Base-by-base conservation (phyloP, 2,797 vertebrate genomes). In the Chelonia mydas region DNA sequence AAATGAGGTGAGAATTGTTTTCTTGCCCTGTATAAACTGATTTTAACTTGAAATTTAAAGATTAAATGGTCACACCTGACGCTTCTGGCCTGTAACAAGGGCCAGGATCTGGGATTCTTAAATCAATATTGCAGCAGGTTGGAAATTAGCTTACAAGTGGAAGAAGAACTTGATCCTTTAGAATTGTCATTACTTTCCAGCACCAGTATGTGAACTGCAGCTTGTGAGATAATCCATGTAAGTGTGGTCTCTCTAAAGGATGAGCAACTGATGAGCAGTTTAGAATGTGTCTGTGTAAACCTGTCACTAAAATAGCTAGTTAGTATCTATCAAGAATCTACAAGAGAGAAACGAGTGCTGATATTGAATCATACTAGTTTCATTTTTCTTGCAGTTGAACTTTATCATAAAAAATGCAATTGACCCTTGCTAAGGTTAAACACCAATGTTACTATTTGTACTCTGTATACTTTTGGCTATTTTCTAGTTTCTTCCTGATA, bases 361-460 rank as follows among this genome's bases (percentile, higher is more conserved):
- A 59, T 81, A 23, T 41, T 88, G 59, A 25, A 16, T 55, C 90
- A 27, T 57, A 49, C 77, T 83, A 11, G n/a, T 95, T 88, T 72
- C n/a, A 85, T 65, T 37, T 95, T 97, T 97, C 82, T 79, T 89
- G 83, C 94, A 93, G 59, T 93, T 90, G 87, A 83, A 68, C 86
- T 93, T 89, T 92, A 74, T 90, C 88, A 49, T 37, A 81, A 87
- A 83, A 7, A 21, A 95, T 89, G 45, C 89, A 49, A 87, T 95
- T 96, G 87, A 88, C 65, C 82, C 88, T 7, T 65, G 47, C 77
- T 49, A 83, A 95, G 87, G 37, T 94, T 96, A 53, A 12, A 94
- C 96, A 65, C 50, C 74, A 81, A 86, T 59, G 45, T 45, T 85
- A 31, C 89, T 96, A 21, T 87, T 95, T 94, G 28, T 90, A 88